These are phyloP conservation scores for Drosophila robusta DNA, from an alignment of 2,888 invertebrate genomes.

Conservation along the genomic window DNA sequence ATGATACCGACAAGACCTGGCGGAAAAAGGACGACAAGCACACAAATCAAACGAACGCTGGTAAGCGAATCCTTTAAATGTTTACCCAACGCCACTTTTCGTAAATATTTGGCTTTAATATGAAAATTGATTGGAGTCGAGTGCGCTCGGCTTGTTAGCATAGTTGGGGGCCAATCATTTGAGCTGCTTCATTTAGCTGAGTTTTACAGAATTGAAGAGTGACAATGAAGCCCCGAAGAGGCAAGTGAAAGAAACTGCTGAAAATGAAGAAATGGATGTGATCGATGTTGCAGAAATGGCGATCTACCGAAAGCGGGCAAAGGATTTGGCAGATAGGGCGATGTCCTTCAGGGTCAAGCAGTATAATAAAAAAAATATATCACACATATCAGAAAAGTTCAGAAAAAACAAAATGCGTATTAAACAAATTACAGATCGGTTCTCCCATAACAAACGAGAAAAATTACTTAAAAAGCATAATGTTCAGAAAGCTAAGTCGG, in stretches of 20 bases:
- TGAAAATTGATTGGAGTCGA: constrained; percentile 39
- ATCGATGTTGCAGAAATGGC: not conserved
- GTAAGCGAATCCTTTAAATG: constrained; percentile 52
- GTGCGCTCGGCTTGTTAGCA: constrained; percentile 17
- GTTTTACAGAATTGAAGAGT: constrained; percentile 17
- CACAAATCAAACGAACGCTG: constrained; percentile 48
- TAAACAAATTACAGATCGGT: not conserved
- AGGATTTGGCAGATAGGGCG: not conserved
- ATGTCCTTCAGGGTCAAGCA: not conserved
- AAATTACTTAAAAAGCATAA: not conserved
- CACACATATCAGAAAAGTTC: not conserved
- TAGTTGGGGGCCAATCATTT: constrained; percentile 6
- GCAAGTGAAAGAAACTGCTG: not conserved
- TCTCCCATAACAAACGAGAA: not conserved
- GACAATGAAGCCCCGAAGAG: not conserved
- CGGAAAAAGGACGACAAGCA: constrained; percentile 51
- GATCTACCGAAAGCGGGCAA: not conserved
- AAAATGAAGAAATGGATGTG: not conserved
- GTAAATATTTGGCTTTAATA: constrained; percentile 62
- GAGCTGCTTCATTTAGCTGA: constrained; percentile 3
- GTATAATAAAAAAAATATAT: not conserved
- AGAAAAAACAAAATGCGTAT: not conserved
- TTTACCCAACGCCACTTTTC: constrained; percentile 19
- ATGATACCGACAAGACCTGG: constrained; percentile 46
- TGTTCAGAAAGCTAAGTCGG: not conserved